Conservation (phyloP, 2,113 vertebrate species). For the Meles meles region DNA sequence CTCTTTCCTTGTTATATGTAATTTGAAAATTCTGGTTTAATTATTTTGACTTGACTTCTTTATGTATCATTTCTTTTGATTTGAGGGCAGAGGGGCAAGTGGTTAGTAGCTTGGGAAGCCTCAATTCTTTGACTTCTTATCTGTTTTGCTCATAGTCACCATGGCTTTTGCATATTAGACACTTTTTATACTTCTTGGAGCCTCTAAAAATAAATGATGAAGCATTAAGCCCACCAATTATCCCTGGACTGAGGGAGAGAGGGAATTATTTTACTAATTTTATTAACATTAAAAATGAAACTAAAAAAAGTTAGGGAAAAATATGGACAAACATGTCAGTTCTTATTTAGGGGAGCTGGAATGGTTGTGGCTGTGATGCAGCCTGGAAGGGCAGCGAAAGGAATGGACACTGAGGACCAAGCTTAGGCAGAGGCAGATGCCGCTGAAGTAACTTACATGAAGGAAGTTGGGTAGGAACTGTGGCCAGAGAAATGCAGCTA, state of each 20-base stretch:
- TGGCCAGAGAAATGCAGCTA: background rate
- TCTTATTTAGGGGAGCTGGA: background rate
- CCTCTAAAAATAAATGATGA: background rate
- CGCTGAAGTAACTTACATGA: background rate
- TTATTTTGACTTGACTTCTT: background rate
- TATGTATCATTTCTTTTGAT: background rate
- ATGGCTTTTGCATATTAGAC: background rate
- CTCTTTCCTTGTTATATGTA: background rate
- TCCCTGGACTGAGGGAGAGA: background rate
- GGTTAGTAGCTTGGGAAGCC: background rate
- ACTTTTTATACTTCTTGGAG: background rate
- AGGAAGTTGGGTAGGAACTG: rapidly evolving
- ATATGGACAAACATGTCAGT: background rate
- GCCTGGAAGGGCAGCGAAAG: background rate
- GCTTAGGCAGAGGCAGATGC: background rate
- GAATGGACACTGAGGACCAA: background rate
- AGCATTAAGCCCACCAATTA: background rate
- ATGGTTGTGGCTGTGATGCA: background rate
- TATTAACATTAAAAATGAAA: background rate
- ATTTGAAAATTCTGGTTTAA: background rate
- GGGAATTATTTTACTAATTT: background rate
- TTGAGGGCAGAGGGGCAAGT: too few species aligned
- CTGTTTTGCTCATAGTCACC: background rate
- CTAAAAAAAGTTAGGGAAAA: background rate
- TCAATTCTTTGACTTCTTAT: background rate